Evolutionary conservation across 2,797 vertebrate species (phyloP), one percentile per base, ranked within the genome.

Genomic region (Gastrophryne carolinensis): DNA sequence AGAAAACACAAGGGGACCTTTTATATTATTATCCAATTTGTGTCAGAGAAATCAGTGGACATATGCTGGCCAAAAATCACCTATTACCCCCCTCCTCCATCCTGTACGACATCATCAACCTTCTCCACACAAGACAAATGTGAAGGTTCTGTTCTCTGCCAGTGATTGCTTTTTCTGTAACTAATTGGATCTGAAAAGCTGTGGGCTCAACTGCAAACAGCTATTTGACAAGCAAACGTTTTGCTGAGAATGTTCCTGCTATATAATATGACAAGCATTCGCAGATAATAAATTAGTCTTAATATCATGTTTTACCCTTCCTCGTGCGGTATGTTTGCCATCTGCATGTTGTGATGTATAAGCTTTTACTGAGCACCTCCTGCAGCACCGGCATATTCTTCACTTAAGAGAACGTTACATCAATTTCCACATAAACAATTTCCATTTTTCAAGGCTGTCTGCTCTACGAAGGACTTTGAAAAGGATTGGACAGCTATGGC

Each of bases 111-210:
- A 78, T 78, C 52, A 72, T 78, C 75, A 78, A 72, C 75, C 75
- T 72, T 78, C 61, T 10, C 9, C 30, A 78, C 52, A 72, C 68
- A 66, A 72, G 75, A 78, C 75, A 72, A 78, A 72, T 78, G 68
- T 32, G 32, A 72, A 66, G 61, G 27, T 58, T 72, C 68, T 57
- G 75, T 72, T 70, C 56, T 41, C 56, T 5, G 68, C 17, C 68
- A 52, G 60, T 78, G 75, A 72, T 72, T 66, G 75, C 75, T 66
- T 78, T 78, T 66, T 72, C 68, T 78, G 68, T 78, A 54, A 72
- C 75, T 78, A 78, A 78, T 78, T 78, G 75, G 75, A 78, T 78
- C 61, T 78, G 75, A 78, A 78, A 78, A 78, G 68, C 75, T 72
- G 75, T 78, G 75, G 75, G 75, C 68, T 78, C 75, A 72, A 78